phyloP scores from a whole-genome alignment of 2,113 vertebrate genomes.

The Calidris pygmaea region DNA sequence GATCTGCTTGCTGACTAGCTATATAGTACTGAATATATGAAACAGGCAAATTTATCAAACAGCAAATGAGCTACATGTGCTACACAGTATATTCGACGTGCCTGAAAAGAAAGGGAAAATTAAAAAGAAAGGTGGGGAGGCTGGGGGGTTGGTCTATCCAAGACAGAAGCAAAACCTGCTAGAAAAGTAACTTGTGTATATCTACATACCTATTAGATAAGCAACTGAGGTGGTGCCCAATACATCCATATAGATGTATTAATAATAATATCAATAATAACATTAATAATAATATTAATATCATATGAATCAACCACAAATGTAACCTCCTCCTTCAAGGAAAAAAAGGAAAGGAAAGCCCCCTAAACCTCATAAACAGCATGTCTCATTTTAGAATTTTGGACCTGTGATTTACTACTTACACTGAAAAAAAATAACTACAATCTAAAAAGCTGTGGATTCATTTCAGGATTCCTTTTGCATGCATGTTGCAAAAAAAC shows the following conservation, averaged over 20 bases:
- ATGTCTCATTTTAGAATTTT: neutral
- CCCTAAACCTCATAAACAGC: neutral
- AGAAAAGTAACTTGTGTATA: neutral
- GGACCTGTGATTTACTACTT: neutral
- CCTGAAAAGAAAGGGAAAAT: neutral
- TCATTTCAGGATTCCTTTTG: neutral
- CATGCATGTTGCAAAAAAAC: neutral
- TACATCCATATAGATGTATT: neutral
- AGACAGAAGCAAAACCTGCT: neutral
- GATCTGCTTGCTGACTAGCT: neutral
- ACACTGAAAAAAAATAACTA: neutral
- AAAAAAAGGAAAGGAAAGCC: neutral
- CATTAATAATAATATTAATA: neutral
- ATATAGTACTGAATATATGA: neutral
- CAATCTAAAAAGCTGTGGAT: neutral
- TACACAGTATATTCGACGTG: neutral
- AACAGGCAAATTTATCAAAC: neutral
- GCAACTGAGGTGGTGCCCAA: neutral
- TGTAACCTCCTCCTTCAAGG: neutral
- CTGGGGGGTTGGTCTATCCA: neutral
- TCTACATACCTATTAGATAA: neutral
- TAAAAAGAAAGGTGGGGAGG: neutral
- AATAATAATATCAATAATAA: neutral
- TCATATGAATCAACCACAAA: neutral
- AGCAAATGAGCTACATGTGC: neutral